Evolutionary conservation across 2,113 vertebrate genomes (phyloP), one percentile per base, ranked within the genome.

Genomic region (Rallus limicola): DNA sequence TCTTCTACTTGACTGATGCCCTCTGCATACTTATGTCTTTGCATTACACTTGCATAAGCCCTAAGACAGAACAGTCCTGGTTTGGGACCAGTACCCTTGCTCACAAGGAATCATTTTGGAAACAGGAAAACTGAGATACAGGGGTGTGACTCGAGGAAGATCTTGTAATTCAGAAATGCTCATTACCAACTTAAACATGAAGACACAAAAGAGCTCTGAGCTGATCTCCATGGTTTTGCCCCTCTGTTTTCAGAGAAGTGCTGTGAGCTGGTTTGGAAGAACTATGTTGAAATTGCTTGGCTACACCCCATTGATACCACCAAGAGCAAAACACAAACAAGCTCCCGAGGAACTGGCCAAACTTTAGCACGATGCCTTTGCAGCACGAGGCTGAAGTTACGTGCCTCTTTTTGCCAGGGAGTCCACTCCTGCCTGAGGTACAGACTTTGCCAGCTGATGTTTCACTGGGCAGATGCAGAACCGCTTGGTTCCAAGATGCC

Each of bases 1-100:
- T 72, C 75, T 94, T 56, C 36, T 3, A 58, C 29, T 36, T 64
- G 48, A 42, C 26, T 1, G 9, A 19, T 0, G 0, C 20, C 46
- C 50, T 81, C 76, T 81, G 40, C 74, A 75, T 77, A 81, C 11
- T 77, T 72, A 46, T 0, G 1, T 46, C 36, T 75, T 78, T 68
- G 42, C 23, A 13, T 60, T 42, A 71, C 25, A 8, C 28, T 58
- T 75, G 82, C 23, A 92, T 48, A 91, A 75, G 23, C 16, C 34
- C 58, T 42, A 70, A 26, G 33, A 92, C 18, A 59, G 26, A 92
- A 72, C 21, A 53, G 72, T 48, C 50, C 33, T 44, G 16, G 36
- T 52, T 80, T 94, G 60, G 8, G 52, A 62, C 15, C 79, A 83
- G 59, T 26, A 80, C 34, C n/a, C 25, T 64, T 42, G 58, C 19